phyloP scores from a whole-genome alignment of 1,140 invertebrate species.

The Diuraphis noxia region DNA sequence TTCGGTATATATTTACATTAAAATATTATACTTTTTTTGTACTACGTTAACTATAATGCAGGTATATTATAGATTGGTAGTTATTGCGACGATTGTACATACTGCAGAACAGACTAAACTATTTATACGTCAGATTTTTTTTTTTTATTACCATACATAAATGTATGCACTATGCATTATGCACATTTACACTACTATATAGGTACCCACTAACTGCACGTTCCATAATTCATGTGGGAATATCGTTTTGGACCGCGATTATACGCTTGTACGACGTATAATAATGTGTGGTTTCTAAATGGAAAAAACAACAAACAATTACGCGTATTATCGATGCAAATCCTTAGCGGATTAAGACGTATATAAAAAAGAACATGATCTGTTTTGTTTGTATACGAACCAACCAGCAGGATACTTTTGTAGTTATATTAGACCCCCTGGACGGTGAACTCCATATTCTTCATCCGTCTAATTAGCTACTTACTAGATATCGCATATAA shows the following conservation, averaged over 20 bases:
- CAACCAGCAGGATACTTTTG: slow-evolving; percentile 10
- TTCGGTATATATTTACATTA: neutral
- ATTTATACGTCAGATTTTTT: neutral
- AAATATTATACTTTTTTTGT: neutral
- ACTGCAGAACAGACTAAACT: neutral
- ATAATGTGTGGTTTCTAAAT: neutral
- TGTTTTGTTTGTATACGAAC: neutral
- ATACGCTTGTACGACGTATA: neutral
- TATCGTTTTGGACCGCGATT: neutral
- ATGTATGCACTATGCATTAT: neutral
- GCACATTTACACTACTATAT: neutral
- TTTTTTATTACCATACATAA: neutral
- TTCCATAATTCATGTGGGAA: slow-evolving; percentile 24
- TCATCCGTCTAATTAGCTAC: neutral
- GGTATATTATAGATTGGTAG: no score
- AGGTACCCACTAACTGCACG: neutral
- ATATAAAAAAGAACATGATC: neutral
- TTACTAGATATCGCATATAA: neutral
- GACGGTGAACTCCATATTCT: neutral
- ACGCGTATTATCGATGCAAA: neutral
- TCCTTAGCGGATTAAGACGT: neutral
- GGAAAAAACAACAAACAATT: slow-evolving; percentile 4
- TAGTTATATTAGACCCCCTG: neutral
- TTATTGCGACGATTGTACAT: neutral
- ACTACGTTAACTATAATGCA: neutral